These are phyloP conservation scores for Tribolium freemani DNA, from an alignment of 2,888 invertebrate species.

Conservation along the genomic window DNA sequence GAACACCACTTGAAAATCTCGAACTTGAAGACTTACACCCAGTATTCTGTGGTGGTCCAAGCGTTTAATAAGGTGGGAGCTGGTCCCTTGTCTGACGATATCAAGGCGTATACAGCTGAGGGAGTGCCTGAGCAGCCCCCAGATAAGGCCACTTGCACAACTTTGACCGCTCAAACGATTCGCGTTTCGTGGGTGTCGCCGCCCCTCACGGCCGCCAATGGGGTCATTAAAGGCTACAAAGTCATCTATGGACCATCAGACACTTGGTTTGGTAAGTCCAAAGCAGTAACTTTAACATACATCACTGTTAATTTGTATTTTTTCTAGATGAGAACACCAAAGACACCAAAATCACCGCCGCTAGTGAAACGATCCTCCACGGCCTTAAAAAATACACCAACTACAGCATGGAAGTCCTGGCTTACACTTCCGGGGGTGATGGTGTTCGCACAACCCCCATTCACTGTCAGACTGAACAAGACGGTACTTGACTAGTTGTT, in stretches of 20 bases:
- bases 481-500: conserved; percentile 74
- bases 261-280: conserved; percentile 91
- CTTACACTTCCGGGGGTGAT: conserved; percentile 95
- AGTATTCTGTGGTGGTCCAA: conserved; percentile 96
- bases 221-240: conserved; percentile 96
- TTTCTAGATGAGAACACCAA: conserved; percentile 87
- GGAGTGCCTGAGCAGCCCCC: conserved; percentile 94
- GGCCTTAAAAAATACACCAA: conserved; percentile 95
- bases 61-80: conserved; percentile 95
- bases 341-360: conserved; percentile 92
- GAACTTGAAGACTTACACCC: conserved; percentile 85
- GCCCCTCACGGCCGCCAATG: conserved; percentile 91
- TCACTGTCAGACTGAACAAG: conserved; percentile 95
- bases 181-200: conserved; percentile 96
- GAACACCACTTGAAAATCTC: conserved; percentile 82
- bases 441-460: conserved; percentile 90
- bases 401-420: conserved; percentile 96
- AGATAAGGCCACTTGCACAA: conserved; percentile 92
- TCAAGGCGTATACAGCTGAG: conserved; percentile 93
- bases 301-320: too few relatives aligned
- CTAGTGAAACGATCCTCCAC: conserved; percentile 93
- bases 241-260: conserved; percentile 93
- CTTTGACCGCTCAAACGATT: conserved; percentile 94
- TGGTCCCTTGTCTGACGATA: conserved; percentile 91
- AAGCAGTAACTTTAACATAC: too few relatives aligned